Percentiles rank a stretch among this genome's conserved stretches.
Conservation (phyloP, 1,140 invertebrate species). For the Aphidius gifuensis region DNA sequence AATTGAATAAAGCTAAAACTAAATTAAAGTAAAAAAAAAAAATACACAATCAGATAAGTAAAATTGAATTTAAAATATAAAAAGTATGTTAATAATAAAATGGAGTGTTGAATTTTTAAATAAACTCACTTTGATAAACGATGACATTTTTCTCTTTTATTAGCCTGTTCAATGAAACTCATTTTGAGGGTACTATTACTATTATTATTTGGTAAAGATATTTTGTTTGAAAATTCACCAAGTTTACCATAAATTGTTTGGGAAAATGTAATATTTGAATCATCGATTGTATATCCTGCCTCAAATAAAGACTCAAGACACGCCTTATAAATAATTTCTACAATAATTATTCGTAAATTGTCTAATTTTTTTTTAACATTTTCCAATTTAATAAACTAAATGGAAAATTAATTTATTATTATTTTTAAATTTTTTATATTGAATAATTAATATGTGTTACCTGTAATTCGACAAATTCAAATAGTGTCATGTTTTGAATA, state of each 20-base stretch:
- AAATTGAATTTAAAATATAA: too few species aligned
- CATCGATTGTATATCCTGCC: slow-evolving; percentile 70
- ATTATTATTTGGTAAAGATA: slow-evolving; percentile 43
- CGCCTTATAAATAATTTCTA: slow-evolving; percentile 65
- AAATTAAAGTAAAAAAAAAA: slow-evolving; percentile 26
- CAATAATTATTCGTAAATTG: slow-evolving; percentile 61
- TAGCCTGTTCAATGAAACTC: slow-evolving; percentile 79
- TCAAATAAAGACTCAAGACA: slow-evolving; percentile 71
- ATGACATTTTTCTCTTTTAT: slow-evolving; percentile 73
- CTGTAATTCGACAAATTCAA: slow-evolving; percentile 67
- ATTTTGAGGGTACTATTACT: slow-evolving; percentile 60
- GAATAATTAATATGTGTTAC: slow-evolving; percentile 40
- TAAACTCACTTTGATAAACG: slow-evolving; percentile 62
- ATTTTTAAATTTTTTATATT: neutral
- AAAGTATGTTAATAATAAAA: too few species aligned
- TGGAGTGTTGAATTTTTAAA: neutral
- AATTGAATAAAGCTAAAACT: slow-evolving; percentile 30
- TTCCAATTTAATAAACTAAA: slow-evolving; percentile 57
- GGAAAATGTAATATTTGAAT: slow-evolving; percentile 54
- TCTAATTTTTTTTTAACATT: slow-evolving; percentile 55
- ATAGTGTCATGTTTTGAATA: slow-evolving; percentile 62
- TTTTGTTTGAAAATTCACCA: slow-evolving; percentile 38
- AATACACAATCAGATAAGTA: neutral
- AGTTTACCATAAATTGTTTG: slow-evolving; percentile 43
- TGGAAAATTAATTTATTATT: neutral